phyloP scores from a whole-genome alignment of 2,888 invertebrate genomes.

The Oeneis ivallda region DNA sequence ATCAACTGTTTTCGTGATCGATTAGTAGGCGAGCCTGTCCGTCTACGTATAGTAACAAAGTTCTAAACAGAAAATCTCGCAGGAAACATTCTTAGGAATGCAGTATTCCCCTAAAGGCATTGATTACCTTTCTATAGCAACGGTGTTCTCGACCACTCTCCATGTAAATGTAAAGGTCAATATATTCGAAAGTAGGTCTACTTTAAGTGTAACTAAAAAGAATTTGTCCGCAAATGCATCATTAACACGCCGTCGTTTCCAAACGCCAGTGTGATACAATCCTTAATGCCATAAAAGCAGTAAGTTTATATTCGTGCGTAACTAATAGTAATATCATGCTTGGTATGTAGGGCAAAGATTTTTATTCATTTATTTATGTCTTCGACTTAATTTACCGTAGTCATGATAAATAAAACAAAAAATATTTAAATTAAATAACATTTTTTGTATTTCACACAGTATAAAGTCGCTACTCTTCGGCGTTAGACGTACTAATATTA shows the following conservation, averaged over 20 bases:
- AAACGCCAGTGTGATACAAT: constrained; percentile 5
- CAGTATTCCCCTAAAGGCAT: constrained; percentile 1
- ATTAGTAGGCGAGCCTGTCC: neutral
- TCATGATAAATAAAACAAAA: no score
- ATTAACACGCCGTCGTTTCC: neutral
- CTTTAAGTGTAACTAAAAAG: no score
- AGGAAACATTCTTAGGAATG: neutral
- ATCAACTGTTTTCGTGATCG: neutral
- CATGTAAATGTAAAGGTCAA: constrained; percentile 1
- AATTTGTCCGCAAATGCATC: neutral
- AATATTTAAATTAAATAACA: no score
- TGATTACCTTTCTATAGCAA: neutral
- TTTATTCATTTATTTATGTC: neutral
- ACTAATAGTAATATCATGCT: constrained; percentile 44
- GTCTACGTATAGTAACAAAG: neutral
- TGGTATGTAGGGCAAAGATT: constrained; percentile 37
- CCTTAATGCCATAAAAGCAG: constrained; percentile 38
- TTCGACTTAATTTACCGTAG: no score
- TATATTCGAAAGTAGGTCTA: neutral
- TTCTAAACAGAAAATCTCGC: neutral
- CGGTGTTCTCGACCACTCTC: neutral
- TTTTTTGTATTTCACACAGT: no score
- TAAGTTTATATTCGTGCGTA: constrained; percentile 49
- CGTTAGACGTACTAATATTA: no score
- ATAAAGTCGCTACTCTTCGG: no score